Evolutionary conservation across 2,888 invertebrate genomes (phyloP).

Genomic region (Aporophyla lueneburgensis): DNA sequence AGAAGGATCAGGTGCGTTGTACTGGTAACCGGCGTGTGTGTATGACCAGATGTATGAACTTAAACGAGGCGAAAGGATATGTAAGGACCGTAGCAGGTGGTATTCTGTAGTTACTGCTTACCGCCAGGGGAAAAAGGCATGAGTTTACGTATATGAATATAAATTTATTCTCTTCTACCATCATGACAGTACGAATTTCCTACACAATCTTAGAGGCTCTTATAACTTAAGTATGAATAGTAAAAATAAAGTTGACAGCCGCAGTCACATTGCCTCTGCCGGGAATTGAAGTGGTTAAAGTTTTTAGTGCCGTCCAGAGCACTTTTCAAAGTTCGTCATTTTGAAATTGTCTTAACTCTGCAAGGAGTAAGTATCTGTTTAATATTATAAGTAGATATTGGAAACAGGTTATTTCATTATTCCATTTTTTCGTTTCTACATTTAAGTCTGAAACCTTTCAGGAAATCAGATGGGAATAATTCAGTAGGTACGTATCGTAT

Average conservation of each 20-base stretch:
- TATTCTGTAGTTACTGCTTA: too few species aligned
- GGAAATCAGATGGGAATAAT: not conserved
- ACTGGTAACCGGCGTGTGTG: too few species aligned
- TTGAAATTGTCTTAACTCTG: conserved; percentile 14
- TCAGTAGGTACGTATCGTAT: not conserved
- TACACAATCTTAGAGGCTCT: not conserved
- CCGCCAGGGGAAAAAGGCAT: too few species aligned
- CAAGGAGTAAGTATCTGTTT: not conserved
- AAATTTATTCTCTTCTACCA: not conserved
- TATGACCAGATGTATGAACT: too few species aligned
- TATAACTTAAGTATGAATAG: not conserved
- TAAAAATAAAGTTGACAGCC: conserved; percentile 32
- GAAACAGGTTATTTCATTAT: not conserved
- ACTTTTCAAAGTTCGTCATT: conserved; percentile 28
- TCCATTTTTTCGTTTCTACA: not conserved
- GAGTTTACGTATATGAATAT: too few species aligned
- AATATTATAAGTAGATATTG: not conserved
- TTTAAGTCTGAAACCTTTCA: not conserved
- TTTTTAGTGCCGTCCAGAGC: conserved; percentile 24
- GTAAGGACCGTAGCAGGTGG: too few species aligned
- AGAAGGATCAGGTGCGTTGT: too few species aligned
- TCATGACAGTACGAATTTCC: not conserved
- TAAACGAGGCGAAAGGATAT: too few species aligned
- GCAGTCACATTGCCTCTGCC: not conserved
- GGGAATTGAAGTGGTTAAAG: conserved; percentile 31